Evolutionary conservation across 1,140 invertebrate genomes (phyloP).

Genomic region (Trichogramma pretiosum): DNA sequence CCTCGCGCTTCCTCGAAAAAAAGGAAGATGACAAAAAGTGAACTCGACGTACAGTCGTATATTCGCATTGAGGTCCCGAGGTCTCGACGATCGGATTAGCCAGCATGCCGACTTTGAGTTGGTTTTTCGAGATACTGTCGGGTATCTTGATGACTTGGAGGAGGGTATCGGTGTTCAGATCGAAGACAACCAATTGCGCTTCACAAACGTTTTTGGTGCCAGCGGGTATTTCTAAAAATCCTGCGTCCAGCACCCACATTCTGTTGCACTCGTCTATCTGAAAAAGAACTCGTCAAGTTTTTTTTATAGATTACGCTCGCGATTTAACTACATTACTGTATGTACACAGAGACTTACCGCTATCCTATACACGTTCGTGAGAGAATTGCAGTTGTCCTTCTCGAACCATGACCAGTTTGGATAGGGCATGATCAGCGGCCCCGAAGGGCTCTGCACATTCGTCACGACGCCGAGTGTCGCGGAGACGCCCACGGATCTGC

Average conservation of each 20-base stretch:
- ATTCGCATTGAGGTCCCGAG: neutral
- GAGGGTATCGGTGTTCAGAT: neutral
- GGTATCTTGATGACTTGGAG: neutral
- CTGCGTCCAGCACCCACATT: neutral
- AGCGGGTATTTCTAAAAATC: neutral
- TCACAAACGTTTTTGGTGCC: neutral
- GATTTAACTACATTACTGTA: no score
- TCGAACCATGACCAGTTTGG: slow-evolving; percentile 1
- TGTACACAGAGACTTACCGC: no score
- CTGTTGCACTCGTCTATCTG: slow-evolving; percentile 3
- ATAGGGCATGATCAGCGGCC: neutral
- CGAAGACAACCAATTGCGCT: neutral
- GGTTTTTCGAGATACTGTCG: neutral
- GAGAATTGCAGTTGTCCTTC: neutral
- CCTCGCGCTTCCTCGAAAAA: neutral
- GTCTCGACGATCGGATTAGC: neutral
- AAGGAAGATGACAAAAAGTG: neutral
- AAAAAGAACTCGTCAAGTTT: neutral
- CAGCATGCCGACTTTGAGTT: neutral
- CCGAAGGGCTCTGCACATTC: neutral
- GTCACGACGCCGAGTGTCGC: neutral
- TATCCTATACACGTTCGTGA: neutral
- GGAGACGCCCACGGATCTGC: neutral
- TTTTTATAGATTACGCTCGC: no score
- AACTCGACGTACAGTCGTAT: slow-evolving; percentile 1